Evolutionary conservation across 2,888 invertebrate genomes (phyloP).

Genomic region (Epiblema foenella): DNA sequence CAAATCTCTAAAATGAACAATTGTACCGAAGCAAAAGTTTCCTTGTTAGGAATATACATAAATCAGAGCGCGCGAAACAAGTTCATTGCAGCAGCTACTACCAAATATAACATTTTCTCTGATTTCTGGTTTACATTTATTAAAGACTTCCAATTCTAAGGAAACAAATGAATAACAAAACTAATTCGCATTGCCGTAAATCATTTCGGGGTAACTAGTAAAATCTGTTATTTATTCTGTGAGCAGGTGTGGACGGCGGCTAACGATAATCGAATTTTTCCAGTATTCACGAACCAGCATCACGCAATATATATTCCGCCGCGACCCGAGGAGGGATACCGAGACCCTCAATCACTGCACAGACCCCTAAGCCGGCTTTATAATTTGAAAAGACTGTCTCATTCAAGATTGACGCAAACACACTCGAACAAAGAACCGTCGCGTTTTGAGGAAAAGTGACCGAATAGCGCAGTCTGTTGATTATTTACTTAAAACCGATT

Average conservation of each 20-base stretch:
- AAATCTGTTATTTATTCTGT: slow-evolving; percentile 38
- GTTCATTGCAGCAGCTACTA: slow-evolving; percentile 10
- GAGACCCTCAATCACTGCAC: slow-evolving; percentile 37
- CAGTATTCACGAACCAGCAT: slow-evolving; percentile 38
- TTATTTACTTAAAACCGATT: neutral
- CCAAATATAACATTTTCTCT: slow-evolving; percentile 6
- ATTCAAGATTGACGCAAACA: slow-evolving; percentile 39
- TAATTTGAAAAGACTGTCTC: slow-evolving; percentile 40
- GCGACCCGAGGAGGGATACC: slow-evolving; percentile 31
- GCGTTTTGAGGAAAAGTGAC: slow-evolving; percentile 16
- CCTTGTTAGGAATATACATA: slow-evolving; percentile 21
- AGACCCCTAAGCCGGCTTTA: slow-evolving; percentile 41
- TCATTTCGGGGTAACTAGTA: slow-evolving; percentile 26
- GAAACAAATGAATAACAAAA: slow-evolving; percentile 2
- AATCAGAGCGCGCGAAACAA: slow-evolving; percentile 19
- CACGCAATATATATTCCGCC: slow-evolving; percentile 45
- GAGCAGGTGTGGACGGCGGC: slow-evolving; percentile 44
- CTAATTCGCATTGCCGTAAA: neutral
- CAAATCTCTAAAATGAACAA: slow-evolving; percentile 6
- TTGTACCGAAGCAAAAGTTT: slow-evolving; percentile 15
- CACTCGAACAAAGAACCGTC: slow-evolving; percentile 32
- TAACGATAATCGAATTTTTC: slow-evolving; percentile 44
- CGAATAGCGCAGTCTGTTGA: slow-evolving; percentile 8
- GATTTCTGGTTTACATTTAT: slow-evolving; percentile 7
- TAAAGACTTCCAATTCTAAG: slow-evolving; percentile 17